Evolutionary conservation across 2,113 vertebrate genomes (phyloP).

Genomic region (Recurvirostra avosetta): DNA sequence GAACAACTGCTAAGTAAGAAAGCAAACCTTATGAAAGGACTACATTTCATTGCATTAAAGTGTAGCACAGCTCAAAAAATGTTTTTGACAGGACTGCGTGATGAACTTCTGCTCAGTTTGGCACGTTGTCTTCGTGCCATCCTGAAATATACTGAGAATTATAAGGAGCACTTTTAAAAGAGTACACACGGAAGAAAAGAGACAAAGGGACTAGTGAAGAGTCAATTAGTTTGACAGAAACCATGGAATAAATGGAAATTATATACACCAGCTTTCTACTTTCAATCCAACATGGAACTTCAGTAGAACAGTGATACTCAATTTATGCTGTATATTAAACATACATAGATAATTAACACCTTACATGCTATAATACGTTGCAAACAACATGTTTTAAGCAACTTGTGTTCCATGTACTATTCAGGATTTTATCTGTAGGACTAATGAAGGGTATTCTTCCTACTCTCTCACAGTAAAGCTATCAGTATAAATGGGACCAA

Average conservation of each 20-base stretch:
- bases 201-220: not conserved
- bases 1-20: not conserved
- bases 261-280: not conserved
- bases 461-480: not conserved
- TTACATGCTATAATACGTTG: not conserved
- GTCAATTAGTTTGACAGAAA: not conserved
- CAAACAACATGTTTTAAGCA: not conserved
- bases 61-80: not conserved
- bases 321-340: not conserved
- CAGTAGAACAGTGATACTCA: not conserved
- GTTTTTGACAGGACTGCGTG: not conserved
- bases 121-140: not conserved
- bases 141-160: not conserved
- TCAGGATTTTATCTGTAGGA: slow-evolving; percentile 10
- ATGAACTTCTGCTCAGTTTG: not conserved
- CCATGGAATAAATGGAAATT: not conserved
- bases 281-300: not conserved
- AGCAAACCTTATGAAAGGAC: not conserved
- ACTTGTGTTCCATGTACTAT: not conserved
- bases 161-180: not conserved
- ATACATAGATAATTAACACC: not conserved
- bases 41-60: not conserved
- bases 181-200: not conserved
- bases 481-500: slow-evolving; percentile 26
- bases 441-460: not conserved